Evolutionary conservation across 1,140 invertebrate genomes (phyloP).

Genomic region (Trypoxylus dichotomus): DNA sequence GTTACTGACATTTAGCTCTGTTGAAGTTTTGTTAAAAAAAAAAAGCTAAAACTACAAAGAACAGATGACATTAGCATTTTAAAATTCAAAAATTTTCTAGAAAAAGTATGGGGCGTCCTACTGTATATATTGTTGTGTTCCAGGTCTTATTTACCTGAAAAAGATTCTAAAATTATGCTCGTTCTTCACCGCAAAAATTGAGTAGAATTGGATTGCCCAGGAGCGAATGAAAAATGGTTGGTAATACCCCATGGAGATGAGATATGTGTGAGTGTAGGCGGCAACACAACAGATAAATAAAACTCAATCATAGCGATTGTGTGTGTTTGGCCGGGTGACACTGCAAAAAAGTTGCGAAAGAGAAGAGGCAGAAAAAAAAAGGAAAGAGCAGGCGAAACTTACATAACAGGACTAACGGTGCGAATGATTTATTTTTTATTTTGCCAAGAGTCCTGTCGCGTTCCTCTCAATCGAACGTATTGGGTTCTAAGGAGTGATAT

Average conservation of each 20-base stretch:
- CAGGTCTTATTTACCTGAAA: neutral
- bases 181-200: neutral
- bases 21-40: too few relatives aligned
- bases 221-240: neutral
- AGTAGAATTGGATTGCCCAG: neutral
- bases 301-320: slow-evolving; percentile 21
- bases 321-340: slow-evolving; percentile 7
- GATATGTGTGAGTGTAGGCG: slow-evolving; percentile 8
- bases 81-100: too few relatives aligned
- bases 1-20: too few relatives aligned
- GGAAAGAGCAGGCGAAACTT: slow-evolving; percentile 4
- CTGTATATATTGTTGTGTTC: neutral
- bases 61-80: too few relatives aligned
- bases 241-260: slow-evolving; percentile 11
- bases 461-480: neutral
- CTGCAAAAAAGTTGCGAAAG: neutral
- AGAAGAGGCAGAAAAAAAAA: neutral
- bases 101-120: too few relatives aligned
- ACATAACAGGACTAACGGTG: slow-evolving; percentile 6
- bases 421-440: slow-evolving; percentile 24
- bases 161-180: neutral
- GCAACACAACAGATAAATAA: slow-evolving; percentile 19
- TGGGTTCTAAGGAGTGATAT: neutral
- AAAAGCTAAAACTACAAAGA: too few relatives aligned
- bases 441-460: slow-evolving; percentile 9